phyloP scores from a whole-genome alignment of 2,797 vertebrate species.

The Scleropages formosus region DNA sequence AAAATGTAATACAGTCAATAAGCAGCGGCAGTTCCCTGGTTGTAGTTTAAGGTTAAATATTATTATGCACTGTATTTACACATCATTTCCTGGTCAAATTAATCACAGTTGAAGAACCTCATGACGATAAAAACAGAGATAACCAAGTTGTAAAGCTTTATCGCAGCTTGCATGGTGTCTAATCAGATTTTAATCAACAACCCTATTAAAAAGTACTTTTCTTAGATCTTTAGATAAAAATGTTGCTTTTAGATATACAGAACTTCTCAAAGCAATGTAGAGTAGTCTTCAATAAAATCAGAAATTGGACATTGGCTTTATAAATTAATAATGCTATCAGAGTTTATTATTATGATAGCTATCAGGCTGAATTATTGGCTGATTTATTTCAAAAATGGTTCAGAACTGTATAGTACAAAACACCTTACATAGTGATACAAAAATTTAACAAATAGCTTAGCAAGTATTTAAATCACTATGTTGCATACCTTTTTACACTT shows the following conservation, averaged over 20 bases:
- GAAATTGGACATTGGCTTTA: neutral
- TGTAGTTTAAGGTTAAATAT: neutral
- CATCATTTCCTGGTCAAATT: neutral
- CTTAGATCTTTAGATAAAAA: neutral
- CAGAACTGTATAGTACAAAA: too few species aligned
- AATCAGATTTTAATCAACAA: slow-evolving; percentile 17
- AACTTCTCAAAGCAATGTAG: neutral
- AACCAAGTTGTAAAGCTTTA: neutral
- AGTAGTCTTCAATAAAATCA: neutral
- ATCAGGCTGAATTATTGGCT: too few species aligned
- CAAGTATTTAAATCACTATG: too few species aligned
- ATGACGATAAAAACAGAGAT: neutral
- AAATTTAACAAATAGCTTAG: too few species aligned
- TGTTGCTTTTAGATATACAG: neutral
- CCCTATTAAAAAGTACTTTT: neutral
- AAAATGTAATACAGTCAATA: neutral
- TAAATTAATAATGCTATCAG: too few species aligned
- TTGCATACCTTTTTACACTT: too few species aligned
- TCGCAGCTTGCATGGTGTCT: neutral
- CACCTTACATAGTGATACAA: too few species aligned
- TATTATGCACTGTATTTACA: neutral
- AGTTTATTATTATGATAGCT: too few species aligned
- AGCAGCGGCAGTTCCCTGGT: neutral
- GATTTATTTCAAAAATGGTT: too few species aligned
- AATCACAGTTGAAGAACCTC: neutral